Conservation (phyloP, 2,797 vertebrate genomes). For the Malurus leucopterus region DNA sequence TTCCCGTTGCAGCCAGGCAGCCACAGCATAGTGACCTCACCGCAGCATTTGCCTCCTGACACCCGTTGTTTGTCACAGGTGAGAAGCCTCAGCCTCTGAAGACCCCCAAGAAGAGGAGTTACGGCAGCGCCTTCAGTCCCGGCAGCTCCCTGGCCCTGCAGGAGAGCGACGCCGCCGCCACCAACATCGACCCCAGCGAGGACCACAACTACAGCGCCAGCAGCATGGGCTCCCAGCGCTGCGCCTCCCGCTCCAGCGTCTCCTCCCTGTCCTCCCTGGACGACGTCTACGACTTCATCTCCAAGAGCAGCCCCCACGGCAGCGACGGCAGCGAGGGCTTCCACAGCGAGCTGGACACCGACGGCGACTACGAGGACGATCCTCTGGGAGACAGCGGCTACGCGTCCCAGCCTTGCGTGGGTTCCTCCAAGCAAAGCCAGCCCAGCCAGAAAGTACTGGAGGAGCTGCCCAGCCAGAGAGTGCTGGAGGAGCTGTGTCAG, state of each 20-base stretch:
- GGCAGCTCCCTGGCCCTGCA: conserved; percentile 38
- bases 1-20: not conserved
- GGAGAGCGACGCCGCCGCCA: conserved; percentile 79
- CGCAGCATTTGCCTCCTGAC: not conserved
- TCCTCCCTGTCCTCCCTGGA: conserved; percentile 89
- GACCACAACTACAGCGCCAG: conserved; percentile 96
- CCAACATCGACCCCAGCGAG: conserved; percentile 90
- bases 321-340: conserved; percentile 90
- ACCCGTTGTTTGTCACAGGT: conserved; percentile 37
- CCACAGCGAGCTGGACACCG: conserved; percentile 92
- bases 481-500: conserved; percentile 78
- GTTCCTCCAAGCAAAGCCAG: conserved; percentile 69
- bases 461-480: conserved; percentile 78
- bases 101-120: conserved; percentile 74
- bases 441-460: conserved; percentile 77
- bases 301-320: conserved; percentile 81
- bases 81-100: conserved; percentile 75
- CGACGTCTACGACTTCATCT: conserved; percentile 83
- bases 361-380: conserved; percentile 77
- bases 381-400: conserved; percentile 77
- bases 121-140: conserved; percentile 61
- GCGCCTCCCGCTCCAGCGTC: conserved; percentile 82
- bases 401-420: conserved; percentile 66
- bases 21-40: accelerated
- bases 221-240: conserved; percentile 81